phyloP scores from a whole-genome alignment of 2,797 vertebrate species.

The Poecilia picta region DNA sequence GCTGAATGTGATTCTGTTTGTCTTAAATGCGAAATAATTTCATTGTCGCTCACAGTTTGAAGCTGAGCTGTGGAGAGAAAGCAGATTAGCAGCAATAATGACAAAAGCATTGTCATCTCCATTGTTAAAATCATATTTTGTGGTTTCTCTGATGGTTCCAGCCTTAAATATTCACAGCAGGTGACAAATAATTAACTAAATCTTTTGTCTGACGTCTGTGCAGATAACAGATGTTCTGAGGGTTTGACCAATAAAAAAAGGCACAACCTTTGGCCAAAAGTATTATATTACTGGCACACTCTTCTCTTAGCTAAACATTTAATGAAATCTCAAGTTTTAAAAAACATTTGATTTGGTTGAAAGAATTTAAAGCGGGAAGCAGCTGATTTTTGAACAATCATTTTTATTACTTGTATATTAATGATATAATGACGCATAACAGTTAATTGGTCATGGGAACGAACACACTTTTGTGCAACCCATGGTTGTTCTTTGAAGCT shows the following conservation, averaged over 20 bases:
- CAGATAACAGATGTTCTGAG: background rate
- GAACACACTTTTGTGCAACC: no score
- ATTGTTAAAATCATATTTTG: background rate
- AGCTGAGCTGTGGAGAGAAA: slow-evolving; percentile 3
- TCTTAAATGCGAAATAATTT: slow-evolving; percentile 3
- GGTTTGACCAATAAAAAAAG: background rate
- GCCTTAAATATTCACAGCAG: slow-evolving; percentile 13
- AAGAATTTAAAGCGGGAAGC: no score
- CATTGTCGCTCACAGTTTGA: slow-evolving; percentile 7
- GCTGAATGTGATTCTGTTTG: background rate
- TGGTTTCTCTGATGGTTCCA: background rate
- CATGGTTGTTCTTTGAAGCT: no score
- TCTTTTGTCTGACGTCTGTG: background rate
- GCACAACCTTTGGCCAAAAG: background rate
- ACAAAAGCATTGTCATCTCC: slow-evolving; percentile 12
- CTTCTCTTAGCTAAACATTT: no score
- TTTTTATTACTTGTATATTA: no score
- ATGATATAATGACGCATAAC: no score
- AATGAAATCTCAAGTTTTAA: no score
- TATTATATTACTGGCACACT: background rate
- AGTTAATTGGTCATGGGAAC: no score
- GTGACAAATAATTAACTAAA: background rate
- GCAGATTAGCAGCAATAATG: slow-evolving; percentile 45
- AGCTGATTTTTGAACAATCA: no score
- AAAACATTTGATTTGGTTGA: no score